Evolutionary conservation across 2,113 vertebrate species (phyloP).

Genomic region (Ageneiosus marmoratus): DNA sequence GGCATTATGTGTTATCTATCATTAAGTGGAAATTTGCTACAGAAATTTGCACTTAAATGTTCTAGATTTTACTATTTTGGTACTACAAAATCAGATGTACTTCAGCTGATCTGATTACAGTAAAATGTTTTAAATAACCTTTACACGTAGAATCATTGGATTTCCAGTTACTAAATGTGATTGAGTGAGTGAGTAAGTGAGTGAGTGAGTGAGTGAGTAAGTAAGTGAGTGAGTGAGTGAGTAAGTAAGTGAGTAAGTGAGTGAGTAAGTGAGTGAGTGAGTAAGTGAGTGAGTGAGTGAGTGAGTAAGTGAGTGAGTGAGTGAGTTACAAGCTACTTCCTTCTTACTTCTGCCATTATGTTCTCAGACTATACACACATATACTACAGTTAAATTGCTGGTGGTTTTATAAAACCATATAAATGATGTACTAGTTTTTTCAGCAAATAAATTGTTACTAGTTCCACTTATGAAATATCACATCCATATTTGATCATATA

Average conservation of each 20-base stretch:
- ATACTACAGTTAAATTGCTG: not conserved
- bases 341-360: not conserved
- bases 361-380: not conserved
- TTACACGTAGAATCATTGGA: no score
- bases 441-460: not conserved
- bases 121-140: not conserved
- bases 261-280: no score
- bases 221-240: no score
- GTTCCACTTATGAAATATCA: not conserved
- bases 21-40: not conserved
- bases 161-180: no score
- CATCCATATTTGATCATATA: not conserved
- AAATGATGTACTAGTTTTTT: not conserved
- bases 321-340: not conserved
- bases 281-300: no score
- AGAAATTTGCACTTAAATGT: not conserved
- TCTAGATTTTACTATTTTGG: not conserved
- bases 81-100: not conserved
- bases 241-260: no score
- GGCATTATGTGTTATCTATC: no score
- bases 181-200: no score
- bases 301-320: no score
- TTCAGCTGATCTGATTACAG: not conserved
- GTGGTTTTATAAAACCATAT: not conserved
- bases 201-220: no score